Base-by-base conservation (phyloP, 2,888 invertebrate genomes). In the Alloplasta piceator region DNA sequence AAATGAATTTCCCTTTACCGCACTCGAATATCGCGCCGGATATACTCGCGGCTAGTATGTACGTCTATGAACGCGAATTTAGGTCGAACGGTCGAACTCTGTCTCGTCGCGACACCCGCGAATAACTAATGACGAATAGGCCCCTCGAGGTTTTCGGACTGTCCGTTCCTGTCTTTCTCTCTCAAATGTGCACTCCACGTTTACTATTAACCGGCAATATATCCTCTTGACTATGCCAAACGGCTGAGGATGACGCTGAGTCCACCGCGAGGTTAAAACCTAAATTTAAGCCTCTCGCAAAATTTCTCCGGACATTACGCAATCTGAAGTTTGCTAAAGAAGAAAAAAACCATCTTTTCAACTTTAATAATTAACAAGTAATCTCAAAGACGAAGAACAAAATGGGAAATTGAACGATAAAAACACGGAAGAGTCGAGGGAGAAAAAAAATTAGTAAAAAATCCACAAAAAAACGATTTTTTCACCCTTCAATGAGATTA, bases 271-370 rank as follows among this genome's bases (percentile, higher is more conserved):
- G 82, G 76, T 82, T 83, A 66, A 72, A 58, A 72, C 87, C 89
- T 89, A 89, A 89, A 88, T 89, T 89, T 89, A 87, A 80, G 72
- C 82, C 77, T 84, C 72, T 84, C 83, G 73, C 87, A 86, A 87
- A 87, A 58, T 66, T 66, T 89, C 87, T 88, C 89, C 87, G 89
- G 89, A 89, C 88, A 88, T 89, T 89, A 88, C 88, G 87, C 89
- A 89, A 90, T 82, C 46, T 72, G 83, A 60, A 50, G 38, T 46
- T 41, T 61, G 16, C 46, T 36, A n/a, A 48, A 26, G 5, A 58
- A 56, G 10, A 55, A 61, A 64, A 63, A 10, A 26, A 26, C 1
- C 1, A 26, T 26, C 3, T 26, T 26, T 26, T 26, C 26, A 26
- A 26, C 26, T 26, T 26, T 26, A 26, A 26, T 26, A 26, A 26